A percentile compares a stretch with the other conserved stretches of the same genome.
phyloP scores from a whole-genome alignment of 1,140 invertebrate species.

The Chironomus tepperi region DNA sequence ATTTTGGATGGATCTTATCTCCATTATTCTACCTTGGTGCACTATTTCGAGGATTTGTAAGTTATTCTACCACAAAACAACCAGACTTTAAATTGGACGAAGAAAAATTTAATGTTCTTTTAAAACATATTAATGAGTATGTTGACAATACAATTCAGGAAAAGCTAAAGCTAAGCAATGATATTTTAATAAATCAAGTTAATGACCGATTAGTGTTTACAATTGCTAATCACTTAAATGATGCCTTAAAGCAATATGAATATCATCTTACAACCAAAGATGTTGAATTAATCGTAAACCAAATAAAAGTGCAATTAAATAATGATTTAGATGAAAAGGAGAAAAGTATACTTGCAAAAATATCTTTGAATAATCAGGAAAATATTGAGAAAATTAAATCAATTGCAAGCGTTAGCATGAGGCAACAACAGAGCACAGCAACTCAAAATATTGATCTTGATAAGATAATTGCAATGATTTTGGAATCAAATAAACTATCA shows the following conservation, averaged over 20 bases:
- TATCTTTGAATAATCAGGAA: background rate
- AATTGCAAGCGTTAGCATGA: background rate
- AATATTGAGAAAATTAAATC: background rate
- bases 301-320: background rate
- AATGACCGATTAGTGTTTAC: background rate
- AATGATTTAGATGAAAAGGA: background rate
- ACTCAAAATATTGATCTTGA: conserved; percentile 30
- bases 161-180: background rate
- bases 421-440: background rate
- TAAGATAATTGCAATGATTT: conserved; percentile 31
- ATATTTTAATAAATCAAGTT: background rate
- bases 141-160: background rate
- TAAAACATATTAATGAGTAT: background rate
- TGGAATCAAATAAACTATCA: conserved; percentile 29
- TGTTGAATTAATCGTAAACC: background rate
- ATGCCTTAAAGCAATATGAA: background rate
- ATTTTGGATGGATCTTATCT: background rate
- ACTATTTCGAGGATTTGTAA: background rate
- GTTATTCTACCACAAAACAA: background rate
- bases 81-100: background rate
- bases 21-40: background rate
- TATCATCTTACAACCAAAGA: background rate
- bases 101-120: background rate
- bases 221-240: background rate
- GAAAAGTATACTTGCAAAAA: background rate